A percentile compares a stretch with the other conserved stretches of the same genome.
Conservation (phyloP, 2,797 vertebrate genomes). For the Linurgus olivaceus region DNA sequence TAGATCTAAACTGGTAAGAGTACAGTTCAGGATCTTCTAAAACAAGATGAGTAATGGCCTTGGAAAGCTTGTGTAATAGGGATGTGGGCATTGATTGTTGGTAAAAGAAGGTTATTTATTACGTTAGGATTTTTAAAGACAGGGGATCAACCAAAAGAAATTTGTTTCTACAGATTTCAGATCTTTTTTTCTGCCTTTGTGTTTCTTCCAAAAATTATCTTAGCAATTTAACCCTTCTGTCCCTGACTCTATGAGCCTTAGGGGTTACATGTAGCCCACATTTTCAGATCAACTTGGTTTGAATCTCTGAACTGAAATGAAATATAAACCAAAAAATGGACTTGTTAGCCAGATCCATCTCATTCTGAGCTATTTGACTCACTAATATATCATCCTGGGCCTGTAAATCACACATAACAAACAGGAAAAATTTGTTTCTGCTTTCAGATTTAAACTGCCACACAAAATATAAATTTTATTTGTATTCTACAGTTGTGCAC, state of each 20-base stretch:
- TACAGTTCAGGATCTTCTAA: neutral
- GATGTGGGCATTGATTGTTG: neutral
- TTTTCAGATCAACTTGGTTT: neutral
- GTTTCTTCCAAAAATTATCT: neutral
- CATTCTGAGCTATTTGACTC: neutral
- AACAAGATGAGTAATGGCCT: neutral
- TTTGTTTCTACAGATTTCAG: neutral
- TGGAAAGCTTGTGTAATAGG: neutral
- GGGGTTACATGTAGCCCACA: neutral
- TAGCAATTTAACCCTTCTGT: neutral
- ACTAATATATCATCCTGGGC: neutral
- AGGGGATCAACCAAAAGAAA: neutral
- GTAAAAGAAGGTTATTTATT: neutral
- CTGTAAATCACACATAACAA: neutral
- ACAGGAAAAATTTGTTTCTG: neutral
- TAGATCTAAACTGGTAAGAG: neutral
- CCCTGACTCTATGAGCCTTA: neutral
- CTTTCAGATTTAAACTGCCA: neutral
- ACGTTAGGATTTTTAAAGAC: neutral
- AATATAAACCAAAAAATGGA: neutral
- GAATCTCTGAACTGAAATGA: neutral
- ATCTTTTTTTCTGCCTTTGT: neutral
- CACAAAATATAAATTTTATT: neutral
- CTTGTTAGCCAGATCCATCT: neutral
- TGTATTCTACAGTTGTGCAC: neutral